Percentiles rank a stretch among this genome's conserved stretches.
Conservation (phyloP, 2,797 vertebrate species). For the Emydoidea blandingii region DNA sequence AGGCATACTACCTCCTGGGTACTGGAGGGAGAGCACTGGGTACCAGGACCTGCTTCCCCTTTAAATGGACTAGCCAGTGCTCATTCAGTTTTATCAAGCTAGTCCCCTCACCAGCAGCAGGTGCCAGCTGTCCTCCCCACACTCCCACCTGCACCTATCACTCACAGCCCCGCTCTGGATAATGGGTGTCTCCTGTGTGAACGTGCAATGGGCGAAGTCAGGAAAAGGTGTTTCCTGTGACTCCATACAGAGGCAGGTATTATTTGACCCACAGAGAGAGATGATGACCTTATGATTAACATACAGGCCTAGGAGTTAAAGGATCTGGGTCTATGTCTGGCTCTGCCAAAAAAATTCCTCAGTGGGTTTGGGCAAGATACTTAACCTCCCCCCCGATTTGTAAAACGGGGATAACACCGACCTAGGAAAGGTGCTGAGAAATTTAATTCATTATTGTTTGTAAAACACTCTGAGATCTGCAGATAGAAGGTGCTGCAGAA, state of each 20-base stretch:
- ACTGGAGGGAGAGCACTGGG: neutral
- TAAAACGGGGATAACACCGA: neutral
- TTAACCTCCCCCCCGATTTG: neutral
- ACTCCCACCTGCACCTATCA: neutral
- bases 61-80: neutral
- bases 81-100: neutral
- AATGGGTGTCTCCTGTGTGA: neutral
- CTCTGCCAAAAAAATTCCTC: neutral
- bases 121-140: rapidly evolving
- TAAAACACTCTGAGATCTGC: neutral
- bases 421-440: neutral
- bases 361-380: neutral
- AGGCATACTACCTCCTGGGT: neutral
- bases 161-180: neutral
- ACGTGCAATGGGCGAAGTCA: neutral
- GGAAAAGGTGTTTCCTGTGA: neutral
- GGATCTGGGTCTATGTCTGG: neutral
- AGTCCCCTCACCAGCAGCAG: neutral
- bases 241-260: neutral
- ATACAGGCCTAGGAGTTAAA: neutral
- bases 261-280: neutral
- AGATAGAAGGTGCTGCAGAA: neutral
- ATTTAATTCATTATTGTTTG: neutral
- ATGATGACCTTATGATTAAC: conserved; percentile 15
- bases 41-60: neutral